These are phyloP conservation scores for Trachelus stipa DNA, from an alignment of 2,888 invertebrate genomes.

Conservation along the genomic window DNA sequence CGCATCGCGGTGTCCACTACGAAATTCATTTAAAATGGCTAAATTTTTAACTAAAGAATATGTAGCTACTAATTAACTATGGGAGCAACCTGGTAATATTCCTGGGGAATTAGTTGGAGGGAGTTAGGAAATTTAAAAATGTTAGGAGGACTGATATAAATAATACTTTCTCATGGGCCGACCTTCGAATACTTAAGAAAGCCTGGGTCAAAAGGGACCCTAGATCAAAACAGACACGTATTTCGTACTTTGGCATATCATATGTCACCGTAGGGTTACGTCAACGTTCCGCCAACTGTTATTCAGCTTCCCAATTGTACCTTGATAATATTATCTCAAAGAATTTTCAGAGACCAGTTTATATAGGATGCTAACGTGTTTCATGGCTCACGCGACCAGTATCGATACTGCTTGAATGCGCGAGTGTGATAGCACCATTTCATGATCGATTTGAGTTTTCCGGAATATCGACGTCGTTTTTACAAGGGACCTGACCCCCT, in stretches of 20 bases:
- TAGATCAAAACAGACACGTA: not conserved
- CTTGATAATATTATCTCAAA: not conserved
- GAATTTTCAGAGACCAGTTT: not conserved
- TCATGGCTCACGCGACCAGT: not conserved
- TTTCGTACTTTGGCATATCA: not conserved
- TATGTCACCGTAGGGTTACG: not conserved
- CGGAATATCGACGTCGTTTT: not conserved
- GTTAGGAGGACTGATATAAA: conserved; percentile 12
- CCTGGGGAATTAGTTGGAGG: not conserved
- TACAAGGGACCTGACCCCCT: not conserved
- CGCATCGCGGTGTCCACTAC: not conserved
- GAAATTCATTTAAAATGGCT: not conserved
- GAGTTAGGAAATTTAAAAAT: not conserved
- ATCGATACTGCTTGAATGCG: not conserved
- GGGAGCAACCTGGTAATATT: not conserved
- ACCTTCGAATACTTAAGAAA: conserved; percentile 19
- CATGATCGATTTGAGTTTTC: not conserved
- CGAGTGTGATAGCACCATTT: not conserved
- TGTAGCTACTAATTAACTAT: not conserved
- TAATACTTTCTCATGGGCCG: conserved; percentile 45
- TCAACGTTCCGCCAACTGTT: not conserved
- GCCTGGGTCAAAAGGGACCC: conserved; percentile 44
- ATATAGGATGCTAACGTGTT: not conserved
- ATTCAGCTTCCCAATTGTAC: not conserved
- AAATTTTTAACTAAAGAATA: not conserved